Base-by-base conservation (phyloP, 2,888 invertebrate genomes). In the Cactoblastis cactorum region DNA sequence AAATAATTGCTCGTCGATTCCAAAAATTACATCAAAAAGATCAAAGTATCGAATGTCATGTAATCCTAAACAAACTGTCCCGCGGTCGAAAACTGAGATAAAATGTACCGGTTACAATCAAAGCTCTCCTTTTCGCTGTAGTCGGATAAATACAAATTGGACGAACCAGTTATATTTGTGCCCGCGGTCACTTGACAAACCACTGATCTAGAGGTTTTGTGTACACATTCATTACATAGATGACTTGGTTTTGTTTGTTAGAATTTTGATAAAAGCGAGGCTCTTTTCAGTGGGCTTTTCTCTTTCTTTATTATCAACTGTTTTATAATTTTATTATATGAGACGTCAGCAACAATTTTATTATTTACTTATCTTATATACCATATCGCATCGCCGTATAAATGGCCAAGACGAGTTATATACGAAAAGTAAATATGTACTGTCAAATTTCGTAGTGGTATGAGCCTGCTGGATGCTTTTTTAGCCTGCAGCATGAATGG, bases 161-260 rank as follows among this genome's bases (percentile, higher is more conserved):
- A 18, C 3, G 22, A 22, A 39, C 39, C 39, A 39, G 22, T 39
- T 39, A 39, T 39, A 39, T 39, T 39, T 39, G 39, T 4, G 39
- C 39, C 39, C 3, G 39, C 12, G 39, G 39, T 22, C 22, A 39
- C n/a, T 11, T 11, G n/a, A 39, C 39, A 12, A 6, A 33, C 4
- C 33, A 28, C 28, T 8, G 28, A 9, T 28, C 28, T 6, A 12
- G 22, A 39, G 19, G 22, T 12, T 39, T 39, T 22, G 22, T 19
- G 2, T 22, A 22, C 39, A 38, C 38, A 38, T 38, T 9, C 18
- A 12, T 12, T 39, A 22, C 6, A 22, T n/a, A 19, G 38, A 39
- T 11, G 38, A 39, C 11, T 39, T 6, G 9, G 6, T n/a, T 33
- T 33, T n/a, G 9, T 4, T 1, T 28, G 28, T 28, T 28, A 2